Evolutionary conservation across 2,888 invertebrate species (phyloP), one percentile per base, ranked within the genome.

Genomic region (Strigamia transsilvanica): DNA sequence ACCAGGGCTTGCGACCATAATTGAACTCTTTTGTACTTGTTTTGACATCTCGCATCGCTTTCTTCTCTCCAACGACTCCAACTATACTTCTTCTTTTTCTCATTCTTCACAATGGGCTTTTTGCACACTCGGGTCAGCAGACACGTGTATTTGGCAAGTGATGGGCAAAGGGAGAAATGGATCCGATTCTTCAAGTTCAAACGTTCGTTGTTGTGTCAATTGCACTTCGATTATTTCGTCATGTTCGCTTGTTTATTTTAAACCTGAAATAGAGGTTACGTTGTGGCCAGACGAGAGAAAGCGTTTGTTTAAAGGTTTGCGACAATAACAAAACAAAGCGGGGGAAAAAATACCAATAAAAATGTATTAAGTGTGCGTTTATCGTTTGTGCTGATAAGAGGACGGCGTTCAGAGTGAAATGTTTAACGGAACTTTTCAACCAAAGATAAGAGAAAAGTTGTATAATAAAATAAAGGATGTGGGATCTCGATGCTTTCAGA

Each of bases 11-110:
- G 73, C 32, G 73, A 27, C 32, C 73, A 73, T 73, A 73, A 73
- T 73, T 73, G 73, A 73, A 73, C 73, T 73, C 73, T 73, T 73
- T 73, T 73, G 73, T 73, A 73, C 10, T 73, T 73, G 32, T 73
- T 73, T 73, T 73, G 73, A 73, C 73, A 73, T 32, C 73, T 73
- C 73, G 73, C 73, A 73, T 73, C 73, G 23, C 73, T 73, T 73
- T 73, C 73, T 32, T 27, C 18, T 18, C 56, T 56, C 9, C 38
- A 27, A 27, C 38, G 38, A 38, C 9, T 56, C n/a, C 15, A 13
- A 13, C 42, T 46, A n/a, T 66, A 12, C 13, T 15, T 73, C 32
- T 73, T 32, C 51, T 32, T 32, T 73, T 32, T 32, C 32, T 32
- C 27, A 56, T 56, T 73, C 73, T 32, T 73, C 32, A 73, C 73